Percentiles rank a stretch among this genome's conserved stretches.
These are phyloP conservation scores for Eristalinus sepulchralis DNA, from an alignment of 2,888 invertebrate genomes.

Conservation along the genomic window DNA sequence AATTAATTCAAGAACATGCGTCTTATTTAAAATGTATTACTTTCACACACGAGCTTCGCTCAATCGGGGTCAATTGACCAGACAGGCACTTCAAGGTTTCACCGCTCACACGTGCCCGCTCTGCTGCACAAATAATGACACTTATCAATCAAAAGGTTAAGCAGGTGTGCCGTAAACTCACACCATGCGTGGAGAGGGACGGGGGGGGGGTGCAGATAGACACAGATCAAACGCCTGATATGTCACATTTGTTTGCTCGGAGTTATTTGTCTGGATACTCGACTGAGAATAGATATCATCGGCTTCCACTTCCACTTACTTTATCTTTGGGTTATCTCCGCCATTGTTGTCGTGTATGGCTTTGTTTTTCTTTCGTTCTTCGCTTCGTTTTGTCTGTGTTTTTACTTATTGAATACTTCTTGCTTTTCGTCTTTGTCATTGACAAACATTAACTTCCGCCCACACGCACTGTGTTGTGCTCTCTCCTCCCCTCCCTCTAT, in stretches of 20 bases:
- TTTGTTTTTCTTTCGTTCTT: not conserved
- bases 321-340: not conserved
- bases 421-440: constrained; percentile 22
- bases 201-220: not conserved
- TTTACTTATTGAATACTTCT: constrained; percentile 35
- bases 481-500: not conserved
- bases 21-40: constrained; percentile 16
- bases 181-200: not conserved
- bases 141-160: constrained; percentile 42
- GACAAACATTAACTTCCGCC: constrained; percentile 8
- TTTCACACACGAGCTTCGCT: not conserved
- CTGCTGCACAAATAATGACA: constrained; percentile 37
- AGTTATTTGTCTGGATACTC: constrained; percentile 25
- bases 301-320: not conserved
- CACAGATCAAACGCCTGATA: constrained; percentile 19
- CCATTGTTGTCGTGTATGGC: not conserved
- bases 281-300: constrained; percentile 27
- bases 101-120: not conserved
- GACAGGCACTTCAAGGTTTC: not conserved
- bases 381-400: not conserved
- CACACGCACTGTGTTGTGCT: not conserved
- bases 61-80: not conserved
- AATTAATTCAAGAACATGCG: constrained; percentile 15
- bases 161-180: constrained; percentile 2
- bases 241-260: constrained; percentile 30